phyloP scores from a whole-genome alignment of 2,113 vertebrate species.

The Nettapus auritus region DNA sequence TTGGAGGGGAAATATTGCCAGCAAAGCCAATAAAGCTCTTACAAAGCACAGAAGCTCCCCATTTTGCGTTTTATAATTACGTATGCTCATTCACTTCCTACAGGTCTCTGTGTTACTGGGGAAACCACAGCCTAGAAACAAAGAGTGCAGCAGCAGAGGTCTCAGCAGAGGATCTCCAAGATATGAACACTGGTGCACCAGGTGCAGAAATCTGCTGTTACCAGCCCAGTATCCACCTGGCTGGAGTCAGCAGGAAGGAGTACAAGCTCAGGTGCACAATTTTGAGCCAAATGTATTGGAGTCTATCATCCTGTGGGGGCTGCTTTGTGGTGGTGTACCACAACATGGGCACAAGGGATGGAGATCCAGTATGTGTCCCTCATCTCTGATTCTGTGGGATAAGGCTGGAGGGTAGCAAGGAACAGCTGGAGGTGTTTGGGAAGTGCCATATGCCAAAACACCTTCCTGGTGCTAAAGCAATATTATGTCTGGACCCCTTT shows the following conservation, averaged over 20 bases:
- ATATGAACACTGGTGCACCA: fast-evolving
- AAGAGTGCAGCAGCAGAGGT: background rate
- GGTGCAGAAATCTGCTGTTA: background rate
- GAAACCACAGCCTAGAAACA: background rate
- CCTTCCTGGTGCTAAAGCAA: fast-evolving
- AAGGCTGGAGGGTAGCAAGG: background rate
- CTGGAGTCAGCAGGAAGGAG: background rate
- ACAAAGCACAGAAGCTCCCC: background rate
- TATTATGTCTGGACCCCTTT: background rate
- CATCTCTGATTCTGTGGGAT: background rate
- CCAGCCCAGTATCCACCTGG: background rate
- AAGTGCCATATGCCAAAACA: background rate
- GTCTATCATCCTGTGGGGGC: background rate
- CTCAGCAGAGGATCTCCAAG: background rate
- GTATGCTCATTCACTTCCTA: background rate
- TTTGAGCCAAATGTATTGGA: background rate
- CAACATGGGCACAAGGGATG: background rate
- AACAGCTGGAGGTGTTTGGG: background rate
- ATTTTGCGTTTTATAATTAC: background rate
- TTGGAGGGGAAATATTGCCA: background rate
- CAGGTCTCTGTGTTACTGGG: background rate
- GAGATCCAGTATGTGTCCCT: background rate
- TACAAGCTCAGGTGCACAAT: background rate
- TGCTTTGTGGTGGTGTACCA: background rate
- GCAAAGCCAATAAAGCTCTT: background rate